These are phyloP conservation scores for Ceramica pisi DNA, from an alignment of 2,888 invertebrate genomes.

Conservation along the genomic window DNA sequence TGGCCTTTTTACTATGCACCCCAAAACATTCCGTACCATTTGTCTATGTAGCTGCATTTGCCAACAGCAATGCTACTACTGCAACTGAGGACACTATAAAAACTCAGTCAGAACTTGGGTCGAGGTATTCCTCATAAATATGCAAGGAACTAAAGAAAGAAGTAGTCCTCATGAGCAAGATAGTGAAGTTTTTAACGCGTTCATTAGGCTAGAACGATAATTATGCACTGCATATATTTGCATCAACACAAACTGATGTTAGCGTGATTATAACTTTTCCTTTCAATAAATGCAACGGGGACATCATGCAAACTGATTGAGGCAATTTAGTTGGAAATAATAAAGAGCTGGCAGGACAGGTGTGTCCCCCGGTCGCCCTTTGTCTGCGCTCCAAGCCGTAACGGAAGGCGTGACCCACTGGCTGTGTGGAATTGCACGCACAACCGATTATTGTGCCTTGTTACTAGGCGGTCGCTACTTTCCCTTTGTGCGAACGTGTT, in stretches of 20 bases:
- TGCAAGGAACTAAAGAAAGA: slow-evolving; percentile 61
- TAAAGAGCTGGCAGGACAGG: slow-evolving; percentile 70
- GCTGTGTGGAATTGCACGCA: slow-evolving; percentile 68
- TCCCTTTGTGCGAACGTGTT: slow-evolving; percentile 66
- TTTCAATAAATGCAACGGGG: slow-evolving; percentile 55
- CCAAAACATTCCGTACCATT: slow-evolving; percentile 59
- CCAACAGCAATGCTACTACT: slow-evolving; percentile 37
- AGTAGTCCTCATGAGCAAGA: slow-evolving; percentile 58
- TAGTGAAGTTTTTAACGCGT: slow-evolving; percentile 59
- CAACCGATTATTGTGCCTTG: slow-evolving; percentile 63
- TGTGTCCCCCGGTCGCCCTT: slow-evolving; percentile 69
- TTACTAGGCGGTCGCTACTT: slow-evolving; percentile 63
- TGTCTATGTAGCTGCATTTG: slow-evolving; percentile 49
- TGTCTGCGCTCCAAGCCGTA: slow-evolving; percentile 66
- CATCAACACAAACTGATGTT: slow-evolving; percentile 39
- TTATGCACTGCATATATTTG: slow-evolving; percentile 58
- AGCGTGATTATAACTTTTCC: slow-evolving; percentile 67
- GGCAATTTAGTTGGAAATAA: slow-evolving; percentile 47
- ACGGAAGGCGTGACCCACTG: slow-evolving; percentile 70
- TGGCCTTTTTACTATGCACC: slow-evolving; percentile 81
- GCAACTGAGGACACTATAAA: slow-evolving; percentile 55
- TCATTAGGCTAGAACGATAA: slow-evolving; percentile 69
- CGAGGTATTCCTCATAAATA: slow-evolving; percentile 64
- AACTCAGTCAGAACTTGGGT: slow-evolving; percentile 61
- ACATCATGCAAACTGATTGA: slow-evolving; percentile 37